Conservation (phyloP, 2,797 vertebrate species). For the Hypotaenidia philippensis region DNA sequence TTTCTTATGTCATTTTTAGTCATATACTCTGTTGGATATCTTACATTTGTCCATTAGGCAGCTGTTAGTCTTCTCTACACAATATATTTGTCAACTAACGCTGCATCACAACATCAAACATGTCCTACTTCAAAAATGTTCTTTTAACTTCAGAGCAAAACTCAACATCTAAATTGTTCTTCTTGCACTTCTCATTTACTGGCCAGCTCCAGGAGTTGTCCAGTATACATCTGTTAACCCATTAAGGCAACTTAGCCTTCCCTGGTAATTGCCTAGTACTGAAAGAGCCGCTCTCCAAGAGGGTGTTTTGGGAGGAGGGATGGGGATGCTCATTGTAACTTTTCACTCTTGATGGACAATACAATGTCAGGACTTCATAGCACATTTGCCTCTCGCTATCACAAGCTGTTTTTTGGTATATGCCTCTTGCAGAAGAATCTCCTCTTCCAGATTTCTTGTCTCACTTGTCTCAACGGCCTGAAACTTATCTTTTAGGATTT, state of each 20-base stretch:
- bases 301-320: neutral
- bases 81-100: neutral
- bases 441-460: neutral
- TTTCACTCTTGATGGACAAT: neutral
- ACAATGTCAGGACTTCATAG: neutral
- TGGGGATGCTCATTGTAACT: neutral
- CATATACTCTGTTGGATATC: fast-evolving
- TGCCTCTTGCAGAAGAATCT: neutral
- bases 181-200: neutral
- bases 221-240: neutral
- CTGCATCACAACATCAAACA: neutral
- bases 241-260: neutral
- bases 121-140: neutral
- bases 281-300: neutral
- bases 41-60: neutral
- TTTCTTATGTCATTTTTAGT: neutral
- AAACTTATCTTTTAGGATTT: neutral
- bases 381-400: fast-evolving
- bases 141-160: neutral
- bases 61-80: neutral
- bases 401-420: neutral
- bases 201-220: neutral
- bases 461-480: neutral
- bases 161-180: neutral
- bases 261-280: neutral